A percentile compares a stretch with the other conserved stretches of the same genome.
Evolutionary conservation across 2,888 invertebrate genomes (phyloP).

Genomic region (Sthenelais limicola): DNA sequence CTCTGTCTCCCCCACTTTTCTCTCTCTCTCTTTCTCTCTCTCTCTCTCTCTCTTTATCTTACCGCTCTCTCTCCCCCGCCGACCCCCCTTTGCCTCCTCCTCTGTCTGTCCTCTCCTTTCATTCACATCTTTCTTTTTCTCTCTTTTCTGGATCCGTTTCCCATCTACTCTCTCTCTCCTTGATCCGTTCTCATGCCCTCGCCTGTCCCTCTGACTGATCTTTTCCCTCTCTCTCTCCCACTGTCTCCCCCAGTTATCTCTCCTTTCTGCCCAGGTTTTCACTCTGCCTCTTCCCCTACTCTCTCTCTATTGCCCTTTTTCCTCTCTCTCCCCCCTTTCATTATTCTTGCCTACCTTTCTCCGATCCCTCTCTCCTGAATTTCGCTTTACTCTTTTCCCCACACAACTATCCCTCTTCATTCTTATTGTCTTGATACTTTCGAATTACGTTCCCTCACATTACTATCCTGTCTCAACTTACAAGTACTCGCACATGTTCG

Average conservation of each 20-base stretch:
- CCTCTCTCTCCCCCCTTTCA: not conserved
- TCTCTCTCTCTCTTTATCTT: not conserved
- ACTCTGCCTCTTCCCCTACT: no score
- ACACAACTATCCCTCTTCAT: no score
- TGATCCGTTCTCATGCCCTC: not conserved
- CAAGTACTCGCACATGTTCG: no score
- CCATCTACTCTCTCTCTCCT: not conserved
- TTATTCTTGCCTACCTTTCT: not conserved
- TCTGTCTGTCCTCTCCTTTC: not conserved
- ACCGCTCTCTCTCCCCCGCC: no score
- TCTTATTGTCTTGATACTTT: no score
- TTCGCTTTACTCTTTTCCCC: no score
- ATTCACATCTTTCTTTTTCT: not conserved
- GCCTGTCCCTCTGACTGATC: not conserved
- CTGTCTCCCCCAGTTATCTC: no score
- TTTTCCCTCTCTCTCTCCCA: no score
- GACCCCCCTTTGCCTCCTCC: not conserved
- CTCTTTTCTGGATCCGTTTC: conserved; percentile 5
- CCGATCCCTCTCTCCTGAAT: not conserved
- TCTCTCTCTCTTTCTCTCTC: conserved; percentile 1
- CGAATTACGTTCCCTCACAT: no score
- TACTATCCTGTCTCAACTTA: no score
- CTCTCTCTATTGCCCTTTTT: not conserved
- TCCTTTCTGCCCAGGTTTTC: not conserved
- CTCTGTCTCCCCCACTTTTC: not conserved